Conservation (phyloP, 2,888 invertebrate species). For the Spisula subtruncata region DNA sequence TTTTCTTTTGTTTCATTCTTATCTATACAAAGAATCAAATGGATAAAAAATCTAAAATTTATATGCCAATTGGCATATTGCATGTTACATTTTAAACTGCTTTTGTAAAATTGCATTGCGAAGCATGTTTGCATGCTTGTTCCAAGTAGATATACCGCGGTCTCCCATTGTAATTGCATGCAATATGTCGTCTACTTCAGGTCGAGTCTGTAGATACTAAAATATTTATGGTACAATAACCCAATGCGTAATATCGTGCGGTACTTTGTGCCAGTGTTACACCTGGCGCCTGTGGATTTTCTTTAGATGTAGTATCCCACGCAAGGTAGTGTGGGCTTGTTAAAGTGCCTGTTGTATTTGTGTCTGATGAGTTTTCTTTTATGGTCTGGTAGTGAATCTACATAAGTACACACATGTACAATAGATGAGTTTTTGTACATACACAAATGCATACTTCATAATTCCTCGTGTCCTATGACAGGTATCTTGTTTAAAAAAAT, state of each 20-base stretch:
- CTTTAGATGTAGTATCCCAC: not conserved
- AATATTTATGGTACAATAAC: not conserved
- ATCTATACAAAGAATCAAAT: not conserved
- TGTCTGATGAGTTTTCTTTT: too few relatives aligned
- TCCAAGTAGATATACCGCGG: not conserved
- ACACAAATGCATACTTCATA: too few relatives aligned
- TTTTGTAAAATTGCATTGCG: not conserved
- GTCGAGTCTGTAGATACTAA: not conserved
- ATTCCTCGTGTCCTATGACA: too few relatives aligned
- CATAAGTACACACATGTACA: too few relatives aligned
- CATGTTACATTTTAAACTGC: not conserved
- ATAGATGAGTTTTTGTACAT: too few relatives aligned
- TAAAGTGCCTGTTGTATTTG: too few relatives aligned
- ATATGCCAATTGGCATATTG: conserved; percentile 5
- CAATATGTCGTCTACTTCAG: not conserved
- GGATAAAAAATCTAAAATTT: not conserved
- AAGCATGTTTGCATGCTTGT: conserved; percentile 10
- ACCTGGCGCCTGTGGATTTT: not conserved
- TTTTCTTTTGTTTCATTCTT: not conserved
- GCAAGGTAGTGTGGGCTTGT: too few relatives aligned
- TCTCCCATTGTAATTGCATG: not conserved
- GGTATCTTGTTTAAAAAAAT: too few relatives aligned
- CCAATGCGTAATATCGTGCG: not conserved
- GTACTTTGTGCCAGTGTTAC: not conserved
- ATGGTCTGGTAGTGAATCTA: too few relatives aligned